phyloP scores from a whole-genome alignment of 1,140 invertebrate genomes.

The Caerostris extrusa region DNA sequence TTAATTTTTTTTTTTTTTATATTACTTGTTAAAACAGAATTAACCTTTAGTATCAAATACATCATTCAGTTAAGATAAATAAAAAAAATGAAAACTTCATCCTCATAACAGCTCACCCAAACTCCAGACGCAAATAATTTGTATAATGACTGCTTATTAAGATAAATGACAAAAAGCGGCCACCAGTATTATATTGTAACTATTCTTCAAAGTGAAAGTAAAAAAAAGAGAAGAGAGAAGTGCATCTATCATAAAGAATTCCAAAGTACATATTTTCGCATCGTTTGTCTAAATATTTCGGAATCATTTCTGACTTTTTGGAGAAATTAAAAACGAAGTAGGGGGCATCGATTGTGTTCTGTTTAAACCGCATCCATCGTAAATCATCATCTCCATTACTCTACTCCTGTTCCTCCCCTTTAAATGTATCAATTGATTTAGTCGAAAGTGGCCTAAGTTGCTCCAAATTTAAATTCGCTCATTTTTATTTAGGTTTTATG shows the following conservation, averaged over 20 bases:
- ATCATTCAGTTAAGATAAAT: too few relatives aligned
- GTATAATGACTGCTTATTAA: neutral
- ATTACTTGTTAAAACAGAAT: too few relatives aligned
- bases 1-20: too few relatives aligned
- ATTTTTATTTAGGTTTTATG: too few relatives aligned
- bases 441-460: neutral
- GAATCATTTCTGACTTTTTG: constrained; percentile 35
- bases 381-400: constrained; percentile 43
- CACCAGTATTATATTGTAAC: neutral
- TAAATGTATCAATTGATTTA: neutral
- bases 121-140: neutral
- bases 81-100: too few relatives aligned
- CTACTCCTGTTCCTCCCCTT: neutral
- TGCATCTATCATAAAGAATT: constrained; percentile 26
- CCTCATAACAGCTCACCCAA: too few relatives aligned
- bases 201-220: neutral
- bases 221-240: neutral
- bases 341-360: neutral
- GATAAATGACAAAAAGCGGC: neutral
- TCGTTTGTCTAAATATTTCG: constrained; percentile 34
- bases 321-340: constrained; percentile 26
- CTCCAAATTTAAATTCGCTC: neutral
- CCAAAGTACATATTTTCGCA: constrained; percentile 31
- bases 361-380: constrained; percentile 22
- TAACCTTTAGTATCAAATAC: too few relatives aligned